A percentile compares a stretch with the other conserved stretches of the same genome.
These are phyloP conservation scores for Alviniconcha strummeri DNA, from an alignment of 2,888 invertebrate genomes.

Conservation along the genomic window DNA sequence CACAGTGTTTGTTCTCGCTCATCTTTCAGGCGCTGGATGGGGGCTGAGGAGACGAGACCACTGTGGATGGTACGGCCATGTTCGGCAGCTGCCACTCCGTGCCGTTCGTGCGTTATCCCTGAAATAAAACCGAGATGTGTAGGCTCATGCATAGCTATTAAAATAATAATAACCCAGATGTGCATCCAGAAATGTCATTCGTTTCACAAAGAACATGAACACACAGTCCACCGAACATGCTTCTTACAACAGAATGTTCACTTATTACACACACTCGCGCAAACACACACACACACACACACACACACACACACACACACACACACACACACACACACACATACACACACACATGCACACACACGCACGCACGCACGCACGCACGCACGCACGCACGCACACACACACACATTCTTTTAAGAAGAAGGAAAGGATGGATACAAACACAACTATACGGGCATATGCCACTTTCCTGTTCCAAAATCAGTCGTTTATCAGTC, in stretches of 20 bases:
- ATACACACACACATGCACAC: slow-evolving; percentile 6
- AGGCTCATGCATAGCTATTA: no score
- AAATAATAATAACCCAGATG: no score
- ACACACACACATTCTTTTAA: slow-evolving; percentile 13
- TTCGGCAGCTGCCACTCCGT: no score
- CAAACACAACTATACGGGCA: background rate
- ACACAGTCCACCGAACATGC: background rate
- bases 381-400: slow-evolving; percentile 20
- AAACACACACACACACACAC: slow-evolving; percentile 19
- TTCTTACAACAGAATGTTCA: no score
- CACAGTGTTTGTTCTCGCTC: background rate
- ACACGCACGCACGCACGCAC: slow-evolving; percentile 28
- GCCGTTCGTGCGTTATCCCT: no score
- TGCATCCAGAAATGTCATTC: no score
- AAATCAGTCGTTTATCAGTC: background rate
- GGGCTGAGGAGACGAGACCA: no score
- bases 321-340: background rate
- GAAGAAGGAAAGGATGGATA: background rate
- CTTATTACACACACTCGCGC: background rate
- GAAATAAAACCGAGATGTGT: no score
- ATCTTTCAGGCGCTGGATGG: background rate
- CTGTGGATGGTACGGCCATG: no score
- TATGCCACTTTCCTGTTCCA: background rate
- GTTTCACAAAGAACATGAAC: background rate
- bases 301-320: background rate